Evolutionary conservation across 2,888 invertebrate genomes (phyloP).

Genomic region (Parascotia fuliginaria): DNA sequence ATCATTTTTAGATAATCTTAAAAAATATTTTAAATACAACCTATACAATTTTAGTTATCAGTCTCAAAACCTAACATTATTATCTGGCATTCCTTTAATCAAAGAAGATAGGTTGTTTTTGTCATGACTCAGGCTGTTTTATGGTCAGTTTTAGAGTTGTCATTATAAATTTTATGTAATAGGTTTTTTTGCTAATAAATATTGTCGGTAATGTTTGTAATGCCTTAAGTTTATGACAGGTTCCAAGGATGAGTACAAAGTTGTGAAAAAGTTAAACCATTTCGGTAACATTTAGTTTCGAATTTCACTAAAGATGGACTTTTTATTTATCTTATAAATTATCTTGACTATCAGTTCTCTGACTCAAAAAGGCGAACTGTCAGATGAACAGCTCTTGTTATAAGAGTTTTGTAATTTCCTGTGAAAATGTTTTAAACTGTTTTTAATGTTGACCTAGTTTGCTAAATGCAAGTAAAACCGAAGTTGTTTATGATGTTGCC

Average conservation of each 20-base stretch:
- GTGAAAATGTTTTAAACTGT: background rate
- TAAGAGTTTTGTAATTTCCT: conserved; percentile 10
- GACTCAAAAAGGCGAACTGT: conserved; percentile 8
- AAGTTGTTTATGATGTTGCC: background rate
- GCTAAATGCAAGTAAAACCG: background rate
- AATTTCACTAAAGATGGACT: conserved; percentile 1
- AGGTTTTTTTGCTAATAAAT: background rate
- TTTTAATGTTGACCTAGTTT: conserved; percentile 4
- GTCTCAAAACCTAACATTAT: too few relatives aligned
- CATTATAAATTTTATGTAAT: too few relatives aligned
- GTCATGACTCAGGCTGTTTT: too few relatives aligned
- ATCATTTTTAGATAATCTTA: too few relatives aligned
- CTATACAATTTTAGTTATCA: too few relatives aligned
- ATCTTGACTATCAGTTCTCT: conserved; percentile 10
- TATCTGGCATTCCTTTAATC: too few relatives aligned
- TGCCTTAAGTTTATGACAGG: conserved; percentile 14
- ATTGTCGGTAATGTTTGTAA: conserved; percentile 15
- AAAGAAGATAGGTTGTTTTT: too few relatives aligned
- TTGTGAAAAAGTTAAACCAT: conserved; percentile 23
- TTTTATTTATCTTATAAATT: conserved; percentile 8
- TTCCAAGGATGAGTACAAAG: too few relatives aligned
- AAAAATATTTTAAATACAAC: too few relatives aligned
- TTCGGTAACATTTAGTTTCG: conserved; percentile 24
- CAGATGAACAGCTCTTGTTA: conserved; percentile 16
- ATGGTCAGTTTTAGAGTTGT: too few relatives aligned